Conservation (phyloP, 2,888 invertebrate genomes). For the Eucera pruinosa region DNA sequence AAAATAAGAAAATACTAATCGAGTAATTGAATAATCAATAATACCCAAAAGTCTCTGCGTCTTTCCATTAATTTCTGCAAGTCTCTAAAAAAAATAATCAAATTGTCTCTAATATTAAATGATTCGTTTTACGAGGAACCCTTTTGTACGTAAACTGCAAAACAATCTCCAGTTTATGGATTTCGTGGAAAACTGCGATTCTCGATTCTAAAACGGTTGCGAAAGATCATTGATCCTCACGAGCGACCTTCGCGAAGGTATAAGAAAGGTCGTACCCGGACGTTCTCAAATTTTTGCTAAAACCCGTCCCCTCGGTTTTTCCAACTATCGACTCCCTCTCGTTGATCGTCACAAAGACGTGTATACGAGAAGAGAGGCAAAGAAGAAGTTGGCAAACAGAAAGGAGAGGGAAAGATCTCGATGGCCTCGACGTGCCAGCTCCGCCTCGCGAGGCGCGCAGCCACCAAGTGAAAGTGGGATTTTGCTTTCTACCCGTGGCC, state of each 20-base stretch:
- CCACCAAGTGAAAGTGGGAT: slow-evolving; percentile 82
- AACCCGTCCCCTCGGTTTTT: slow-evolving; percentile 46
- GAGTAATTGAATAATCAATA: too few relatives aligned
- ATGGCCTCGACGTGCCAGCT: slow-evolving; percentile 80
- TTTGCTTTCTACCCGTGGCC: slow-evolving; percentile 82
- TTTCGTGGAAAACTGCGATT: not conserved
- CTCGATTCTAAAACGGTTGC: slow-evolving; percentile 3
- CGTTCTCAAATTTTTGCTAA: slow-evolving; percentile 48
- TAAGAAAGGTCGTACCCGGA: slow-evolving; percentile 47
- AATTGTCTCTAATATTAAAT: too few relatives aligned
- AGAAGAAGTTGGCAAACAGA: slow-evolving; percentile 17
- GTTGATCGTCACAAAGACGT: slow-evolving; percentile 40
- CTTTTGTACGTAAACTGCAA: not conserved
- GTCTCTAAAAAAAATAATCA: not conserved
- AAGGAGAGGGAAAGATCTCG: slow-evolving; percentile 61
- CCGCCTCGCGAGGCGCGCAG: slow-evolving; percentile 71
- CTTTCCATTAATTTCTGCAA: too few relatives aligned
- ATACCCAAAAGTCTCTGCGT: too few relatives aligned
- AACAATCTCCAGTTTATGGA: not conserved
- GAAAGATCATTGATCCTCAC: slow-evolving; percentile 32
- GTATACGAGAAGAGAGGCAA: slow-evolving; percentile 4
- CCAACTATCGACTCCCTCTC: slow-evolving; percentile 27
- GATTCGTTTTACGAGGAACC: not conserved
- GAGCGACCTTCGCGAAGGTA: slow-evolving; percentile 34
- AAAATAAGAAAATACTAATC: not conserved